Evolutionary conservation across 1,140 invertebrate genomes (phyloP), one percentile per base, ranked within the genome.

Genomic region (Drosophila busckii): DNA sequence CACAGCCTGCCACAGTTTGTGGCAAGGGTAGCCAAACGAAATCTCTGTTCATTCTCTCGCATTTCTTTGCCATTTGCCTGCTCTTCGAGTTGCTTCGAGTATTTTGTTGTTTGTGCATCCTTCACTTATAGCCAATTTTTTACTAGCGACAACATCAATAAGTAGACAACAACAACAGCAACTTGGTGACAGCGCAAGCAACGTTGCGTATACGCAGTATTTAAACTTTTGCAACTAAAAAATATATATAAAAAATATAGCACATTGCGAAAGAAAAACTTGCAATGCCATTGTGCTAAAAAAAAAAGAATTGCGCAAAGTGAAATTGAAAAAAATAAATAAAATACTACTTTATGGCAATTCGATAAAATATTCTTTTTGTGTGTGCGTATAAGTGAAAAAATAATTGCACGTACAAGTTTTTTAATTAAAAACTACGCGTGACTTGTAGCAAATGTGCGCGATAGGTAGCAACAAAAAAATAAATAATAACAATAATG

Each of bases 351-450:
- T 53, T 15, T 71, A 68, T 69, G 45, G 63, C 59, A 50, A 37
- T 65, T 50, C 59, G 40, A 68, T 73, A 46, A 23, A 29, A 62
- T 53, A 32, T 58, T 55, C 28, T 37, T 8, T 50, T 40, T 29
- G 54, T 12, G 26, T 42, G 40, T 20, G 42, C 17, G 34, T 9
- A 13, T 34, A 5, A 25, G 38, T 20, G 35, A 29, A 34, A 58
- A 76, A 69, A 82, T 80, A 80, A 80, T 80, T 80, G 75, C 73
- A 69, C 54, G 46, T 65, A 58, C 59, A 82, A 80, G 73, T 80
- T 80, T 80, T 80, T 80, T 80, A 80, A 80, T 80, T 80, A 80
- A 80, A 78, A 82, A 68, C 58, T 73, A 78, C 68, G 58, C 58
- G 68, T 80, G 53, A 78, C 58, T 80, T 68, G 58, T 67, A 53